Conservation (phyloP, 1,140 invertebrate species). For the Sminthurides bifidus region DNA sequence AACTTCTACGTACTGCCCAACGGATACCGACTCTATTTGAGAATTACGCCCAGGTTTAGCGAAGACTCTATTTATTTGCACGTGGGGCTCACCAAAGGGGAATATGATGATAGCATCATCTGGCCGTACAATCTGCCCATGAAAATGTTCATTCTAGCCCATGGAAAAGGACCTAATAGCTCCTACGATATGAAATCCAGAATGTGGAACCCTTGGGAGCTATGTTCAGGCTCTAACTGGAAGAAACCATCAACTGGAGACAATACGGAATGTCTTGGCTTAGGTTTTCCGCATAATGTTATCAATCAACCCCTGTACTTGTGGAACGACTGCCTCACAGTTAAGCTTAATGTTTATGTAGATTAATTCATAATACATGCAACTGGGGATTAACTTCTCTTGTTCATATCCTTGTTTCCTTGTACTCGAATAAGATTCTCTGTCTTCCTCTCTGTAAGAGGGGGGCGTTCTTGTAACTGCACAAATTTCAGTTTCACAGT, state of each 20-base stretch:
- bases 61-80: constrained; percentile 39
- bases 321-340: constrained; percentile 36
- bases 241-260: constrained; percentile 36
- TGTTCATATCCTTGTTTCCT: too few relatives aligned
- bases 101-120: constrained; percentile 34
- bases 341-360: constrained; percentile 41
- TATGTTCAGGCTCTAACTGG: constrained; percentile 41
- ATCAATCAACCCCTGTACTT: constrained; percentile 36
- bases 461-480: too few relatives aligned
- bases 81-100: constrained; percentile 39
- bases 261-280: constrained; percentile 42
- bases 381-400: too few relatives aligned
- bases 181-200: constrained; percentile 38
- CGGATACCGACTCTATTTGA: constrained; percentile 39
- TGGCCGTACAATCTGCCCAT: constrained; percentile 42
- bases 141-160: constrained; percentile 38
- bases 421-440: too few relatives aligned
- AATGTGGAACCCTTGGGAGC: constrained; percentile 41
- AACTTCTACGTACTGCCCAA: constrained; percentile 38
- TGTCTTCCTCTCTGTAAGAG: too few relatives aligned
- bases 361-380: constrained; percentile 23
- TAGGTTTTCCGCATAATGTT: constrained; percentile 38
- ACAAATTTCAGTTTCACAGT: too few relatives aligned
- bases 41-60: constrained; percentile 35
- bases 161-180: constrained; percentile 30